Percentiles rank a stretch among this genome's conserved stretches.
Conservation (phyloP, 2,113 vertebrate species). For the Craseonycteris thonglongyai region DNA sequence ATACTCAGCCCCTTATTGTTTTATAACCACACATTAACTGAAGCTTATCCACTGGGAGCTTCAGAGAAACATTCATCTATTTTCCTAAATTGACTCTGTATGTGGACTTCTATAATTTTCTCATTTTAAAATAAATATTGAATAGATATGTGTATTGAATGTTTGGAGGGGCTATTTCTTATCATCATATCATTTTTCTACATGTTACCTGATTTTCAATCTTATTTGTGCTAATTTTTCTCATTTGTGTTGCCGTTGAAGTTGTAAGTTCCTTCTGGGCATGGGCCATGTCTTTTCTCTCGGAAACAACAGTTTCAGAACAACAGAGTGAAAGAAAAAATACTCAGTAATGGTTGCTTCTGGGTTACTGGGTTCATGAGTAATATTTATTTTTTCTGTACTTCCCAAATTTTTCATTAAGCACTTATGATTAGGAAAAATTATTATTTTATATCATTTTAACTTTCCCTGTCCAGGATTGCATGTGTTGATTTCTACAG, state of each 20-base stretch:
- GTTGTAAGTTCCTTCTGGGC: not conserved
- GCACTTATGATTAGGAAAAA: not conserved
- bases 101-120: not conserved
- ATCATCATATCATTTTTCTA: not conserved
- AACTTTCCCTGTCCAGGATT: not conserved
- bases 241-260: not conserved
- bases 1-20: not conserved
- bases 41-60: not conserved
- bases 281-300: not conserved
- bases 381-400: not conserved
- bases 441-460: not conserved
- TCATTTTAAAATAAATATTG: slow-evolving; percentile 7
- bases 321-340: not conserved
- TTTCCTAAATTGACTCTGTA: not conserved
- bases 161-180: not conserved
- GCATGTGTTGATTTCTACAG: not conserved
- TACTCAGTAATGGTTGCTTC: not conserved
- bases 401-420: not conserved
- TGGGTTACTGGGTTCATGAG: not conserved
- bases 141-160: not conserved
- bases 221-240: not conserved
- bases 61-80: not conserved
- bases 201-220: not conserved
- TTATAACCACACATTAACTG: not conserved
- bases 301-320: slow-evolving; percentile 7